Base-by-base conservation (phyloP, 2,113 vertebrate genomes). In the Ranitomeya variabilis region DNA sequence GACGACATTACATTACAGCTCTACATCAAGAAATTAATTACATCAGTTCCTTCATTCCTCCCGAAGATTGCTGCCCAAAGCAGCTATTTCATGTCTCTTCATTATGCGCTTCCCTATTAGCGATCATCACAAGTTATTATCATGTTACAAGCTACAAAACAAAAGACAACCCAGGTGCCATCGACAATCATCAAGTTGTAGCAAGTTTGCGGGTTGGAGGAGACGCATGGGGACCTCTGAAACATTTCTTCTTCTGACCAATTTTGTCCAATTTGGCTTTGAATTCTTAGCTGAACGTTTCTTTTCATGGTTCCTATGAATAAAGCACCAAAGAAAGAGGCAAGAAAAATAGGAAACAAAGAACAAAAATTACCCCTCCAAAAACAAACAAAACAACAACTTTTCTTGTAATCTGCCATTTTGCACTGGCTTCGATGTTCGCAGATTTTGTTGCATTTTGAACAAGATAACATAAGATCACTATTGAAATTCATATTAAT, bases 111-210 rank as follows among this genome's bases (percentile, higher is more conserved):
- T 45, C 37, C 45, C 18, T 76, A 76, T 76, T 76, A 76, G 45
- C 10, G 37, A 76, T 76, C 73, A 76, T 76, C 73, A 76, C 37
- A 76, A 76, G 73, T 52, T 76, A 51, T 76, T 76, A 52, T 76
- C 73, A 37, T 76, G 73, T 76, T 76, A 76, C 45, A 52, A 76
- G 73, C 73, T 52, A 21, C 73, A 76, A 76, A 76, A 76, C 73
- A 76, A 76, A 76, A 12, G 73, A 6, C 18, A 21, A 1, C 18
- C 7, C 4, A 15, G 69, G 15, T 8, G 16, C 7, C 37, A 51
- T 19, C 10, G 15, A 18, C 37, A 19, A 16, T 51, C 73, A 76
- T 76, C 37, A 51, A 15, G 51, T 0, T 51, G 23, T 9, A 14
- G 73, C 0, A 26, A 2, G 71, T 3, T 14, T 15, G 67, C 4